These are phyloP conservation scores for Polia nebulosa DNA, from an alignment of 2,888 invertebrate genomes.

Conservation along the genomic window DNA sequence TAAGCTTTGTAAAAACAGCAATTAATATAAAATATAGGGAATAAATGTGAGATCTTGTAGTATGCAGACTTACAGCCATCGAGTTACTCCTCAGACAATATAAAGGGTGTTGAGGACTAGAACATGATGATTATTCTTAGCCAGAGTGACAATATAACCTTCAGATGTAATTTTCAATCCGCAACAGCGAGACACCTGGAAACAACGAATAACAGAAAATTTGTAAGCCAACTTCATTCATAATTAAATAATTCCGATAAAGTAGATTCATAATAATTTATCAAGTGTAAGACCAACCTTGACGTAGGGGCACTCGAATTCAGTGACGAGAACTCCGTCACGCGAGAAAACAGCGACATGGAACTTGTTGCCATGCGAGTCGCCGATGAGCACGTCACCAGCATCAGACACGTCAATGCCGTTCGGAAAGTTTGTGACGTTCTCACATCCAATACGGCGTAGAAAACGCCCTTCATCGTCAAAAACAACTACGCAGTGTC, in stretches of 20 bases:
- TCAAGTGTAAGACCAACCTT: slow-evolving; percentile 92
- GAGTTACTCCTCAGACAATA: slow-evolving; percentile 94
- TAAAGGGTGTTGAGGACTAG: slow-evolving; percentile 98
- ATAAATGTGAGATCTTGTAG: slow-evolving; percentile 91
- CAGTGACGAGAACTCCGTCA: slow-evolving; percentile 96
- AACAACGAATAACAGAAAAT: slow-evolving; percentile 47
- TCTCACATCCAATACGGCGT: slow-evolving; percentile 98
- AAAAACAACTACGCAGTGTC: slow-evolving; percentile 99
- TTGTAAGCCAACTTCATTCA: neutral
- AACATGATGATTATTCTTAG: slow-evolving; percentile 99
- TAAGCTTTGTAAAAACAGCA: slow-evolving; percentile 90
- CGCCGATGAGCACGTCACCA: slow-evolving; percentile 98
- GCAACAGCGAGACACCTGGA: slow-evolving; percentile 99
- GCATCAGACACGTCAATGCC: slow-evolving; percentile 99
- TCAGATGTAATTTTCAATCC: slow-evolving; percentile 99
- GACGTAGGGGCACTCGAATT: slow-evolving; percentile 99
- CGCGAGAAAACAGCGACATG: slow-evolving; percentile 98
- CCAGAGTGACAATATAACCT: slow-evolving; percentile 98
- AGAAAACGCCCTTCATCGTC: slow-evolving; percentile 97
- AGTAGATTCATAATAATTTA: slow-evolving; percentile 9
- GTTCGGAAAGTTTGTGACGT: slow-evolving; percentile 98
- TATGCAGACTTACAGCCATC: slow-evolving; percentile 91
- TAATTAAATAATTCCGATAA: neutral
- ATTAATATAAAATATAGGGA: slow-evolving; percentile 91
- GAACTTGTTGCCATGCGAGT: slow-evolving; percentile 99